Percentiles rank a stretch among this genome's conserved stretches.
These are phyloP conservation scores for Pasiphila rectangulata DNA, from an alignment of 2,888 invertebrate genomes.

Conservation along the genomic window DNA sequence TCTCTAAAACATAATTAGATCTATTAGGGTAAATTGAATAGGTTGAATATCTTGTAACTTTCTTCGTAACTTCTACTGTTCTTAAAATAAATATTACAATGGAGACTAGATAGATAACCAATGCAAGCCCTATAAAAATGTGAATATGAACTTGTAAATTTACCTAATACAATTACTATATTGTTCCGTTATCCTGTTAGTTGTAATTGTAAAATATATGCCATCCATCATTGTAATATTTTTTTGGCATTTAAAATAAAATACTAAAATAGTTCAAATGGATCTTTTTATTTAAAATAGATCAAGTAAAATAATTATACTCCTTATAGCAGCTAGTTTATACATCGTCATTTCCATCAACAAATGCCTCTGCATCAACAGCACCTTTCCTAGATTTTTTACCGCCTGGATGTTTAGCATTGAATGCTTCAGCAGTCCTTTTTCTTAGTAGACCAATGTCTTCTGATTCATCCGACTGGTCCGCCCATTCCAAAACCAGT, in stretches of 20 bases:
- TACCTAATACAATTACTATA: background rate
- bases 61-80: background rate
- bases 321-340: slow-evolving; percentile 2
- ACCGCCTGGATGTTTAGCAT: slow-evolving; percentile 65
- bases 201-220: slow-evolving; percentile 26
- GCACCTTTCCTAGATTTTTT: slow-evolving; percentile 73
- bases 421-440: slow-evolving; percentile 86
- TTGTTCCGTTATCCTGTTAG: slow-evolving; percentile 9
- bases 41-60: slow-evolving; percentile 2
- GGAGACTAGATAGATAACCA: background rate
- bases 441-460: slow-evolving; percentile 90
- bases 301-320: background rate
- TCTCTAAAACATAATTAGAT: slow-evolving; percentile 9
- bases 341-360: slow-evolving; percentile 50
- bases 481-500: slow-evolving; percentile 97
- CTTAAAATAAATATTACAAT: background rate
- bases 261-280: slow-evolving; percentile 39
- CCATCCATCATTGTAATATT: slow-evolving; percentile 38
- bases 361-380: slow-evolving; percentile 68
- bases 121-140: background rate
- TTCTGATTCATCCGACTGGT: slow-evolving; percentile 84
- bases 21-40: slow-evolving; percentile 7
- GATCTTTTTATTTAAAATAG: slow-evolving; percentile 22
- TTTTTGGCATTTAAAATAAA: slow-evolving; percentile 54
- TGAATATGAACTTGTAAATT: slow-evolving; percentile 11